Evolutionary conservation across 2,113 vertebrate species (phyloP), one percentile per base, ranked within the genome.

Genomic region (Crotophaga sulcirostris): DNA sequence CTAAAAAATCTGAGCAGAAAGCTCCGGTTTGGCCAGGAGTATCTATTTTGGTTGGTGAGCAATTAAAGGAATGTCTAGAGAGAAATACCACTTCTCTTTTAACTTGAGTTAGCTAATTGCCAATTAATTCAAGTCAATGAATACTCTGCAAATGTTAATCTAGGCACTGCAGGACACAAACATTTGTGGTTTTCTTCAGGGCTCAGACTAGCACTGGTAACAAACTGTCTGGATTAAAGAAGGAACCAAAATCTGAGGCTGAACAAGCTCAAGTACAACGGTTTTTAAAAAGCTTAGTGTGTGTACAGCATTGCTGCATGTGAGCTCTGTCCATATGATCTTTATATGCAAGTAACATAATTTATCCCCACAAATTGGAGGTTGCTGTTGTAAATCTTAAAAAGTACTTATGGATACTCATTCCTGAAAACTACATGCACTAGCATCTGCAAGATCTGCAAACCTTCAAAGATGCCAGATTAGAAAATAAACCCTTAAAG

Each of bases 111-210:
- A 93, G 77, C 90, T 97, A 97, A 95, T 90, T 90, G 93, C 77
- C 94, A 95, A 95, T 96, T 97, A 95, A 89, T 95, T 95, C 94
- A 93, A 94, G 85, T 93, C 94, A 92, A 68, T 89, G 92, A 96
- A 89, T 81, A 76, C 58, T 89, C 84, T 12, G 16, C 69, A 90
- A 96, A 94, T 84, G 73, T 89, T 96, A 89, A 96, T 89, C 64
- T 78, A 87, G 90, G 62, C 90, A 89, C 52, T 66, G 29, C 56
- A 93, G 56, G 84, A 93, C 56, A 92, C 49, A 79, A 84, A 87
- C 36, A 36, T 88, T 92, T 72, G 79, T 58, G 44, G 86, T 87
- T 96, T 89, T 87, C 86, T 78, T 87, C 73, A 82, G 83, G 76
- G 40, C 60, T 89, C 56, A 72, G 59, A 42, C 59, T 64, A 78